These are phyloP conservation scores for Eidolon helvum DNA, from an alignment of 2,113 vertebrate species.

Conservation along the genomic window DNA sequence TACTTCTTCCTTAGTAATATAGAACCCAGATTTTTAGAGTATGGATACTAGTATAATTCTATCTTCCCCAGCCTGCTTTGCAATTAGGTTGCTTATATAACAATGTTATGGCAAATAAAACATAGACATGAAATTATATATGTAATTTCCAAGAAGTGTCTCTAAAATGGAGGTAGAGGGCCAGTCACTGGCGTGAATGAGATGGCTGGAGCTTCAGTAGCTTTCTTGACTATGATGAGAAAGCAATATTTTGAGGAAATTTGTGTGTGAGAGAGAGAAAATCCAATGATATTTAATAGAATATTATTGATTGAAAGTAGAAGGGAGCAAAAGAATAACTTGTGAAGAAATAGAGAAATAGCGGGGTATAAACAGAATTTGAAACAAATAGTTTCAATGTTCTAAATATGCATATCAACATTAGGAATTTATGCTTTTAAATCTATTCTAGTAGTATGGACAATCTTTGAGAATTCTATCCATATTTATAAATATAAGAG, in stretches of 20 bases:
- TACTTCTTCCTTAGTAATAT: neutral
- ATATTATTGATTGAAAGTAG: neutral
- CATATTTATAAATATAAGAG: neutral
- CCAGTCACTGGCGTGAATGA: neutral
- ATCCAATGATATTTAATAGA: neutral
- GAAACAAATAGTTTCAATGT: neutral
- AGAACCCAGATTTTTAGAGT: neutral
- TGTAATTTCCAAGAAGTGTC: neutral
- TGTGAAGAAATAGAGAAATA: neutral
- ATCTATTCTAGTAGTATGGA: neutral
- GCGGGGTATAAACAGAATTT: neutral
- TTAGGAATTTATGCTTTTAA: neutral
- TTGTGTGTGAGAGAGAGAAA: neutral
- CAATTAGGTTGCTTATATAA: neutral
- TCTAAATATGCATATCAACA: neutral
- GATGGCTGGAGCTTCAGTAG: neutral
- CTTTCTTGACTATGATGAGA: neutral
- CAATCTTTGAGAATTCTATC: neutral
- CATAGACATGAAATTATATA: neutral
- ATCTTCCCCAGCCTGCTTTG: neutral
- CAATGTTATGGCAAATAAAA: neutral
- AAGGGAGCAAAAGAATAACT: neutral
- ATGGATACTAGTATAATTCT: neutral
- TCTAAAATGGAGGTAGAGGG: neutral
- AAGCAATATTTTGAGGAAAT: neutral